phyloP scores from a whole-genome alignment of 2,113 vertebrate genomes.

The Ailurus styani region DNA sequence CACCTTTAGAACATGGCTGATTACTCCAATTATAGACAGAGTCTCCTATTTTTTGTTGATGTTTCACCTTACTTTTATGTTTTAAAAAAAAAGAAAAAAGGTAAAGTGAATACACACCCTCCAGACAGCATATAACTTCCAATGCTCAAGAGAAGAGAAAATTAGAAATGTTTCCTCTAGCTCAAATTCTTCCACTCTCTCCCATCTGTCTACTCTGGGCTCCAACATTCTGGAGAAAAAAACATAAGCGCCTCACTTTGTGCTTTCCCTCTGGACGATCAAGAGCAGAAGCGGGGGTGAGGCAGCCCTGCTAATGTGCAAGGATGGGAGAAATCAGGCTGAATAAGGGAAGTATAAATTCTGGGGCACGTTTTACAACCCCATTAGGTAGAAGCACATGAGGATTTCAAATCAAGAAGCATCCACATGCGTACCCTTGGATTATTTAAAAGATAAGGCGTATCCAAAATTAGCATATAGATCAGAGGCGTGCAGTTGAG shows the following conservation, averaged over 20 bases:
- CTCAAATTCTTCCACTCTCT: not conserved
- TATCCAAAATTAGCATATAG: slow-evolving; percentile 16
- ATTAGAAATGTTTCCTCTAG: not conserved
- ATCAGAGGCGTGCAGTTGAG: not conserved
- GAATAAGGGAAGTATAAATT: not conserved
- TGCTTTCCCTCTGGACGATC: not conserved
- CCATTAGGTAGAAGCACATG: not conserved
- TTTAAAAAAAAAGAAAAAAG: not conserved
- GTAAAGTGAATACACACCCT: not conserved
- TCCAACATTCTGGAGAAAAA: not conserved
- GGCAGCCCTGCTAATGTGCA: not conserved
- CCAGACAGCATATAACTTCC: not conserved
- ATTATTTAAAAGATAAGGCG: not conserved
- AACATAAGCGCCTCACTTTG: not conserved
- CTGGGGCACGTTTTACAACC: not conserved
- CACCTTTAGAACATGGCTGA: not conserved
- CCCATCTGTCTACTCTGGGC: not conserved
- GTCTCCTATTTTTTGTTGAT: not conserved
- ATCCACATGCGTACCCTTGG: not conserved
- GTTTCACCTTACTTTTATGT: not conserved
- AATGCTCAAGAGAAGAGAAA: not conserved
- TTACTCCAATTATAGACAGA: not conserved
- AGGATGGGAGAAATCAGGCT: not conserved
- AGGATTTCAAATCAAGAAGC: not conserved
- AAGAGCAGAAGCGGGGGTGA: not conserved